These are phyloP conservation scores for Drosophila recens DNA, from an alignment of 2,888 invertebrate species.

Conservation along the genomic window DNA sequence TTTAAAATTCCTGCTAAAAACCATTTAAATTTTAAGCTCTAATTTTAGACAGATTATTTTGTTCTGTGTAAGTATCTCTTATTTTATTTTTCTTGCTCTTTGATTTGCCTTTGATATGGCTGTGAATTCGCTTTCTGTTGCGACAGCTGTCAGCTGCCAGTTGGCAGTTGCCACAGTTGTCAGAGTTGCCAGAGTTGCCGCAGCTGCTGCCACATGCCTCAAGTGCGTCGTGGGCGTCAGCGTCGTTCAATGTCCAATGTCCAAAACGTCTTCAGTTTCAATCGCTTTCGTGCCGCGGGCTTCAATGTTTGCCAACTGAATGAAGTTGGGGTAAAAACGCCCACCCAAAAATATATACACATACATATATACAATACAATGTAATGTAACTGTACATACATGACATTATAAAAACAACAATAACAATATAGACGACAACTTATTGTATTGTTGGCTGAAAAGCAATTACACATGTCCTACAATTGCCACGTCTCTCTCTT, in stretches of 20 bases:
- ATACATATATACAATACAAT: neutral
- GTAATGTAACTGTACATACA: slow-evolving; percentile 48
- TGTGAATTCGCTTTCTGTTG: slow-evolving; percentile 45
- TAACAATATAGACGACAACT: slow-evolving; percentile 26
- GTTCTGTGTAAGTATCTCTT: neutral
- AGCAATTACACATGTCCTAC: slow-evolving; percentile 75
- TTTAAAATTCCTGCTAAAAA: too few relatives aligned
- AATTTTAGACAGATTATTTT: neutral
- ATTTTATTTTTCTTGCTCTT: slow-evolving; percentile 29
- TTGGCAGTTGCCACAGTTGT: slow-evolving; percentile 30
- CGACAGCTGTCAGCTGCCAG: slow-evolving; percentile 71
- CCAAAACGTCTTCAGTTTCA: slow-evolving; percentile 71
- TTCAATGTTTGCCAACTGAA: slow-evolving; percentile 68
- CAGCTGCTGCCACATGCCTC: slow-evolving; percentile 40
- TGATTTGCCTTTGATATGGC: slow-evolving; percentile 71
- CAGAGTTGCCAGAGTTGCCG: slow-evolving; percentile 18
- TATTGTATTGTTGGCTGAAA: slow-evolving; percentile 53
- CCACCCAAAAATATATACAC: slow-evolving; percentile 41
- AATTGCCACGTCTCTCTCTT: slow-evolving; percentile 25
- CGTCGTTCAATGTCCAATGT: slow-evolving; percentile 47
- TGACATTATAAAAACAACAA: slow-evolving; percentile 24
- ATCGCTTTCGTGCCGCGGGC: slow-evolving; percentile 57
- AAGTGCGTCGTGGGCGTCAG: slow-evolving; percentile 59
- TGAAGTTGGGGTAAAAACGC: slow-evolving; percentile 46
- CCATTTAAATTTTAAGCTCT: neutral